Evolutionary conservation across 2,797 vertebrate genomes (phyloP).

Genomic region (Acanthopagrus latus): DNA sequence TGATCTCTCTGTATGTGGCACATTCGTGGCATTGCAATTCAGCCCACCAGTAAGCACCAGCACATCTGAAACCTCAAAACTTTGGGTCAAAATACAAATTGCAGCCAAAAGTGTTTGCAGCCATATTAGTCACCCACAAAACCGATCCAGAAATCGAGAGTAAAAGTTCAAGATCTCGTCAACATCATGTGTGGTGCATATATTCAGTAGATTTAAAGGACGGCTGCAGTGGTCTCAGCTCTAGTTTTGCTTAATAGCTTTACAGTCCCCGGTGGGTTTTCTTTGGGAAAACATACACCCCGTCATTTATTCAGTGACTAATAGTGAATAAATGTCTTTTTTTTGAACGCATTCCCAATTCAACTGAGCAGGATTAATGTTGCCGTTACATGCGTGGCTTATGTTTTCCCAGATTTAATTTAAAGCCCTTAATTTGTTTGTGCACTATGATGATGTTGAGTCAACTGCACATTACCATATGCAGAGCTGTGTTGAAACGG

Average conservation of each 20-base stretch:
- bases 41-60: not conserved
- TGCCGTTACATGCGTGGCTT: slow-evolving; percentile 43
- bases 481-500: slow-evolving; percentile 59
- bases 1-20: not conserved
- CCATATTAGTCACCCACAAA: not conserved
- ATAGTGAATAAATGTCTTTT: slow-evolving; percentile 49
- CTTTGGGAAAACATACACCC: slow-evolving; percentile 53
- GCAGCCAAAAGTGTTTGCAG: slow-evolving; percentile 3
- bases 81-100: not conserved
- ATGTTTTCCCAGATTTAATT: slow-evolving; percentile 44
- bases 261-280: slow-evolving; percentile 55
- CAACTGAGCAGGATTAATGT: slow-evolving; percentile 38
- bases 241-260: slow-evolving; percentile 42
- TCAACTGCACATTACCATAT: slow-evolving; percentile 60
- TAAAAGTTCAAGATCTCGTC: not conserved
- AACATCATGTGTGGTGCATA: not conserved
- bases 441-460: slow-evolving; percentile 58
- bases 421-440: slow-evolving; percentile 59
- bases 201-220: slow-evolving; percentile 10
- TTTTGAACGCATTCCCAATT: slow-evolving; percentile 51
- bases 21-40: not conserved
- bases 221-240: slow-evolving; percentile 26
- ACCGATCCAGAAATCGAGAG: not conserved
- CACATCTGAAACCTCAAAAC: slow-evolving; percentile 6
- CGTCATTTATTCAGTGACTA: slow-evolving; percentile 62